phyloP scores from a whole-genome alignment of 1,140 invertebrate genomes.

The Chrysoperla carnea region DNA sequence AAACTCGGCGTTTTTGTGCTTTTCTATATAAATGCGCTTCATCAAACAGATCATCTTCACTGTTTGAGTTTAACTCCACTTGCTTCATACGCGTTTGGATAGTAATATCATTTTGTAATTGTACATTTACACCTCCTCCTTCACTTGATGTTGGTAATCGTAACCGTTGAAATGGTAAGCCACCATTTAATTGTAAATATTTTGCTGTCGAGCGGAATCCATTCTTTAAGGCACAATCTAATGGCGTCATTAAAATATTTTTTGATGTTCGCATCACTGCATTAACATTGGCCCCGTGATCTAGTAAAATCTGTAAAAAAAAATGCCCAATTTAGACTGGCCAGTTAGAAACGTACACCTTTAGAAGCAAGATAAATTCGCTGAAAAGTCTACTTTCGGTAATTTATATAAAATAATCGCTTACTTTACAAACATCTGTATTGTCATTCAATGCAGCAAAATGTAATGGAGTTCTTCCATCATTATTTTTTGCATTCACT shows the following conservation, averaged over 20 bases:
- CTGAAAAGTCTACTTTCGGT: too few relatives aligned
- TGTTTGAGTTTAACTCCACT: background rate
- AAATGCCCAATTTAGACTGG: background rate
- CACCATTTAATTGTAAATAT: constrained; percentile 81
- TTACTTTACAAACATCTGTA: constrained; percentile 76
- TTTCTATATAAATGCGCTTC: background rate
- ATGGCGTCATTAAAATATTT: constrained; percentile 67
- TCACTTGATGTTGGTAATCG: constrained; percentile 17
- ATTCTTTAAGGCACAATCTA: constrained; percentile 75
- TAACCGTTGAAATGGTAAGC: constrained; percentile 31
- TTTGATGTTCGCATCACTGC: constrained; percentile 64
- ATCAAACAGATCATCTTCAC: background rate
- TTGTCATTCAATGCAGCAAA: constrained; percentile 89
- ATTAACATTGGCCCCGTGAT: constrained; percentile 66
- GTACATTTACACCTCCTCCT: constrained; percentile 12
- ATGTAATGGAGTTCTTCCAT: constrained; percentile 83
- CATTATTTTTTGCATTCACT: constrained; percentile 78
- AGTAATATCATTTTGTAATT: background rate
- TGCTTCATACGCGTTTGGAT: background rate
- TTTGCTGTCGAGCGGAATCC: constrained; percentile 81
- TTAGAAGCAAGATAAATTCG: too few relatives aligned
- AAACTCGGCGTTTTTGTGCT: background rate
- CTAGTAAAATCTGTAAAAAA: constrained; percentile 43
- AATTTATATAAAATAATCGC: too few relatives aligned
- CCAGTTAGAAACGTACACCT: too few relatives aligned